phyloP scores from a whole-genome alignment of 2,113 vertebrate genomes.

The Potamarius usumacintae region DNA sequence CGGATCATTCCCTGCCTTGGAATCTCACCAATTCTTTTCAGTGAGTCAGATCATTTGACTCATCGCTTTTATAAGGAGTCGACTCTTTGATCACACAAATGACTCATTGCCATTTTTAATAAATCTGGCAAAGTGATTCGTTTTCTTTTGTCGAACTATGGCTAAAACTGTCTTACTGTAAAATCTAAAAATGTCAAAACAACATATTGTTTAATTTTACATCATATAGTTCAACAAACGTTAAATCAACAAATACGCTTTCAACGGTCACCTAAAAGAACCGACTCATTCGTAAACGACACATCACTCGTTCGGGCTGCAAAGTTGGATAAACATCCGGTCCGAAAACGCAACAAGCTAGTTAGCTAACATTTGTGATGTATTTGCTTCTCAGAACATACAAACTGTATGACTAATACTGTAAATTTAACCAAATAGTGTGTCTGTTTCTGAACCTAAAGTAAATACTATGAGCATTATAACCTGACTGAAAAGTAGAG shows the following conservation, averaged over 20 bases:
- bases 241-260: neutral
- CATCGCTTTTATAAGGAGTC: neutral
- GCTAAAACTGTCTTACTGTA: no score
- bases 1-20: no score
- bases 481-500: neutral
- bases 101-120: neutral
- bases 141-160: no score
- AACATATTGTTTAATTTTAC: neutral
- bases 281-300: neutral
- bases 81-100: neutral
- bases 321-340: slow-evolving; percentile 17
- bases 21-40: neutral
- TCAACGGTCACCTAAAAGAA: neutral
- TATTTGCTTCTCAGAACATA: neutral
- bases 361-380: neutral
- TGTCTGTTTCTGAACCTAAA: neutral
- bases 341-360: neutral
- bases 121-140: neutral
- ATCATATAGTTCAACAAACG: neutral
- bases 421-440: neutral
- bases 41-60: neutral
- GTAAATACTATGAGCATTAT: neutral
- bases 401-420: neutral
- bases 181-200: neutral
- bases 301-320: neutral